phyloP scores from a whole-genome alignment of 1,140 invertebrate genomes.

The Vollenhovia emeryi region DNA sequence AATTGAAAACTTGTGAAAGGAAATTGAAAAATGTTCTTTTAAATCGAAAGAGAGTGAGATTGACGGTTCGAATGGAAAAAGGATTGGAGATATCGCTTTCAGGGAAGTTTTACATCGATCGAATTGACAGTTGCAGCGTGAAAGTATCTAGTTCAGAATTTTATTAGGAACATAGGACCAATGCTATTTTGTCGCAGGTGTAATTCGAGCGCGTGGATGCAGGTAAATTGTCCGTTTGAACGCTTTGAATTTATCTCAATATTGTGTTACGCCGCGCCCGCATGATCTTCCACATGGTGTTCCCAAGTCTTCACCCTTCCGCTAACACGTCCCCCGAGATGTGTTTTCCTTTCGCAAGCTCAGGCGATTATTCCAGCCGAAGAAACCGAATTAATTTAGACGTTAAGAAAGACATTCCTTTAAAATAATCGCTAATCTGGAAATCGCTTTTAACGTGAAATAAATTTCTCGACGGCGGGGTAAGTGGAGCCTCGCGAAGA shows the following conservation, averaged over 20 bases:
- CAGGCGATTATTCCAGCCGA: not conserved
- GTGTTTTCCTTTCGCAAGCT: not conserved
- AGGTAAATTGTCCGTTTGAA: slow-evolving; percentile 80
- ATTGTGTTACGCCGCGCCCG: slow-evolving; percentile 78
- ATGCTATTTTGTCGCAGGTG: slow-evolving; percentile 63
- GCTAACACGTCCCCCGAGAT: not conserved
- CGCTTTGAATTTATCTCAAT: slow-evolving; percentile 67
- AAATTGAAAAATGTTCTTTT: not conserved
- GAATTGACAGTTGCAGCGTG: not conserved
- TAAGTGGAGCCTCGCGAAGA: not conserved
- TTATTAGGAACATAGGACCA: not conserved
- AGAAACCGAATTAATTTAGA: slow-evolving; percentile 4
- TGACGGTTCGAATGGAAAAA: too few relatives aligned
- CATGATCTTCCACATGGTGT: slow-evolving; percentile 64
- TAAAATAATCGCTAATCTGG: not conserved
- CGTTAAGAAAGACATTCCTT: not conserved
- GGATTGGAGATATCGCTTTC: too few relatives aligned
- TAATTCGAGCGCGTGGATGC: slow-evolving; percentile 72
- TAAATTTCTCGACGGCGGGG: not conserved
- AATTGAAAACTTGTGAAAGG: not conserved
- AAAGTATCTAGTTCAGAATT: not conserved
- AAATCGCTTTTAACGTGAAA: not conserved
- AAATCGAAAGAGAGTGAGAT: not conserved
- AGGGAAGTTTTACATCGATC: not conserved
- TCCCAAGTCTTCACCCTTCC: slow-evolving; percentile 9